phyloP scores from a whole-genome alignment of 2,797 vertebrate genomes.

The Alosa sapidissima region DNA sequence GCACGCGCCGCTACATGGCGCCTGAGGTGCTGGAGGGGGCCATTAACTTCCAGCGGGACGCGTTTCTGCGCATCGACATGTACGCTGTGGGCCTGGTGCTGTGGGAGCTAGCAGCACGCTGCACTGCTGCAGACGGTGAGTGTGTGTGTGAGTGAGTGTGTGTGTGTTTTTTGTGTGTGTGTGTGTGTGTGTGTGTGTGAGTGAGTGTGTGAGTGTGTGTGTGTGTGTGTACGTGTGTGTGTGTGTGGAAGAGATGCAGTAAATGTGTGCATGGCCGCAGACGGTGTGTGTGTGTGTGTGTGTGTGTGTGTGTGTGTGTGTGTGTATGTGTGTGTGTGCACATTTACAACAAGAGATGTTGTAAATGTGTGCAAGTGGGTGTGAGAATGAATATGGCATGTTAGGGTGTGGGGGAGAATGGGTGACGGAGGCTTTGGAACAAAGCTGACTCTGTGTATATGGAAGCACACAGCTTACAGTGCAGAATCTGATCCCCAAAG shows the following conservation, averaged over 20 bases:
- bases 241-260: background rate
- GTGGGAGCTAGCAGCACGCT: constrained; percentile 92
- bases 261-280: background rate
- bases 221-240: background rate
- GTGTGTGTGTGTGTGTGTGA: background rate
- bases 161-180: background rate
- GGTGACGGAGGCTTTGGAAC: background rate
- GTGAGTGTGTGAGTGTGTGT: background rate
- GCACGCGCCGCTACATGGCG: constrained; percentile 95
- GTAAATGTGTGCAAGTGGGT: background rate
- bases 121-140: constrained; percentile 92
- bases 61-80: constrained; percentile 97
- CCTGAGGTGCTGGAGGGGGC: constrained; percentile 94
- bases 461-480: background rate
- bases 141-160: background rate
- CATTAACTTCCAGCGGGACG: constrained; percentile 97
- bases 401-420: background rate
- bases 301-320: background rate
- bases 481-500: constrained; percentile 19
- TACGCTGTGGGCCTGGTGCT: constrained; percentile 93
- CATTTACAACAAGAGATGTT: background rate
- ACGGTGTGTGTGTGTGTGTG: background rate
- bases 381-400: background rate
- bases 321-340: background rate
- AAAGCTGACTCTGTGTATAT: constrained; percentile 13